Base-by-base conservation (phyloP, 2,888 invertebrate species). In the Hypsopygia costalis region DNA sequence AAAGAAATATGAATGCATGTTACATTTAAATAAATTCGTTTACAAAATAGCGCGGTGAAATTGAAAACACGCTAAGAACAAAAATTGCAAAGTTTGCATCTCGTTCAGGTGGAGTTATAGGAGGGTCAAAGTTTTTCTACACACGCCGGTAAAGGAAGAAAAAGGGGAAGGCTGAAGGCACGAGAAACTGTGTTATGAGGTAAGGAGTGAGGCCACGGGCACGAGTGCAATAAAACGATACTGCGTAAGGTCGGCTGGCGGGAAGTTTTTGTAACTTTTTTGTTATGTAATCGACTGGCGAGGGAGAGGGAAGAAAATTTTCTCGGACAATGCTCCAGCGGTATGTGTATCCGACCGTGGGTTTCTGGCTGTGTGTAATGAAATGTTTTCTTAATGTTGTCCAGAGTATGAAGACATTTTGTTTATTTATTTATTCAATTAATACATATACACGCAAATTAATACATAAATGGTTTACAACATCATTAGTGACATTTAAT, bases 161-260 rank as follows among this genome's bases (percentile, higher is more conserved):
- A 67, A 66, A 62, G 58, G 52, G 52, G 53, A 66, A 62, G 58
- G 52, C 52, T 52, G 53, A 50, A 48, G 52, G 55, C 59, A 58
- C 57, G 69, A 69, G 82, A 83, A 86, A 86, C 80, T 87, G 85
- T 87, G 87, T 86, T 85, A 87, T 78, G 80, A 81, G 87, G 87
- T 85, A 86, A 87, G 83, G 73, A 62, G n/a, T 6, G 70, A 75
- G 81, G 81, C 78, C 82, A 80, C 69, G 81, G 78, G 74, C 81
- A 75, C 79, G 77, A 66, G 71, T 63, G 78, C 74, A 86, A 82
- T 80, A 85, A 85, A 85, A 83, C 78, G 80, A 83, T 69, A 71
- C 72, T 75, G 79, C 77, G 81, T 81, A 77, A 78, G 81, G 77
- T 77, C 81, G 81, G 60, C 62, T 58, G 52, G 60, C 62, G 64